Evolutionary conservation across 2,113 vertebrate species (phyloP).

Genomic region (Pelvicachromis taeniatus): DNA sequence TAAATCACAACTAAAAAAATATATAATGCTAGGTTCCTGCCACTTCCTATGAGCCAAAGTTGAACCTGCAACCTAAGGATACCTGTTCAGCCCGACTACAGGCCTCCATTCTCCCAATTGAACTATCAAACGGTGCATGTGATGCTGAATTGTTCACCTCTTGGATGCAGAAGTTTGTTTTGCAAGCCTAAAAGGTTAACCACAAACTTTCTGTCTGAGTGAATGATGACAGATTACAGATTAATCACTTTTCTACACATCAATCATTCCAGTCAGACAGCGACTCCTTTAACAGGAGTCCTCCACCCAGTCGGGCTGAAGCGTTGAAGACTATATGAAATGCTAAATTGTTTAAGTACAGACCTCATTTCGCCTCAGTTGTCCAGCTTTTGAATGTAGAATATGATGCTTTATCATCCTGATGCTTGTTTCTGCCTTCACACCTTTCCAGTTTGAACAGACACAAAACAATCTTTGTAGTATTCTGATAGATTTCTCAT

Average conservation of each 20-base stretch:
- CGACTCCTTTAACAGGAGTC: background rate
- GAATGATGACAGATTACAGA: background rate
- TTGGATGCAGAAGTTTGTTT: background rate
- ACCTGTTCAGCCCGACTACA: fast-evolving
- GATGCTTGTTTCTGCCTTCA: background rate
- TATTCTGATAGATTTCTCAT: background rate
- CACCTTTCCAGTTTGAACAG: background rate
- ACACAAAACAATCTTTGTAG: background rate
- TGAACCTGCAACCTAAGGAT: background rate
- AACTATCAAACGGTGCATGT: background rate
- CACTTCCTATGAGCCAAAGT: background rate
- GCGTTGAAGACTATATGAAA: background rate
- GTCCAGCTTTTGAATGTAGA: background rate
- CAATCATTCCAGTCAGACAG: background rate
- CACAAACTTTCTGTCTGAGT: background rate
- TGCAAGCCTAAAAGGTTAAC: background rate
- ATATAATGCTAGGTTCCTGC: background rate
- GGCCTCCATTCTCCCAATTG: background rate
- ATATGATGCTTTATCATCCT: background rate
- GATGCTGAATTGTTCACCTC: background rate
- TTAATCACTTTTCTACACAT: background rate
- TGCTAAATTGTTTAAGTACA: background rate
- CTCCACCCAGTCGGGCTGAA: background rate
- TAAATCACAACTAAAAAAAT: background rate
- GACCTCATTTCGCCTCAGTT: background rate